These are phyloP conservation scores for Acomys russatus DNA, from an alignment of 2,797 vertebrate genomes.

Conservation along the genomic window DNA sequence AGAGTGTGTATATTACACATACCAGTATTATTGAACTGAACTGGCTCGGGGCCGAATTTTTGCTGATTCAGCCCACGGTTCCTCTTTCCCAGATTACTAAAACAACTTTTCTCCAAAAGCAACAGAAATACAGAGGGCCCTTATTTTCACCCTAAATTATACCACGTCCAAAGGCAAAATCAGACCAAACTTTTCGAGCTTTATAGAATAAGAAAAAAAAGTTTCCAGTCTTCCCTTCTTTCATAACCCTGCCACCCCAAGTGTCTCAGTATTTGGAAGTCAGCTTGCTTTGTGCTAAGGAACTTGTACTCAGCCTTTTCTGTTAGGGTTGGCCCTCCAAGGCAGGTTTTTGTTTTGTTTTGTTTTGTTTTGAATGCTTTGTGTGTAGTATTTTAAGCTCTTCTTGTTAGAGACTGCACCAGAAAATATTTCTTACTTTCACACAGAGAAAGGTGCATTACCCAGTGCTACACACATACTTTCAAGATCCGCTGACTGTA, in stretches of 20 bases:
- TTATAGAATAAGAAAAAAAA: constrained; percentile 65
- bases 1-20: constrained; percentile 60
- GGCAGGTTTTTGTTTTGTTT: neutral
- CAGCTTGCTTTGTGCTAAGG: constrained; percentile 69
- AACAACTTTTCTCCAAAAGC: constrained; percentile 86
- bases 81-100: constrained; percentile 88
- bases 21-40: constrained; percentile 74
- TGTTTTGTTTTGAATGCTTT: neutral
- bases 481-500: neutral
- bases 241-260: constrained; percentile 24
- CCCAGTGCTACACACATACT: neutral
- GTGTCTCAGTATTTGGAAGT: constrained; percentile 56
- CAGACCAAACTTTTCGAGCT: constrained; percentile 72
- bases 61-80: constrained; percentile 87
- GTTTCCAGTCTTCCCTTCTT: neutral
- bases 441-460: neutral
- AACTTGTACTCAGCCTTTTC: constrained; percentile 10
- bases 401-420: neutral
- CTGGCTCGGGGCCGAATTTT: constrained; percentile 77
- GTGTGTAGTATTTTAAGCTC: constrained; percentile 5
- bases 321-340: neutral
- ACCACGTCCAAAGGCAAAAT: constrained; percentile 81
- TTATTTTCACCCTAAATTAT: constrained; percentile 85
- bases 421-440: neutral
- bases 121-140: constrained; percentile 79